Conservation (phyloP, 2,888 invertebrate species). For the Eulithis prunata region DNA sequence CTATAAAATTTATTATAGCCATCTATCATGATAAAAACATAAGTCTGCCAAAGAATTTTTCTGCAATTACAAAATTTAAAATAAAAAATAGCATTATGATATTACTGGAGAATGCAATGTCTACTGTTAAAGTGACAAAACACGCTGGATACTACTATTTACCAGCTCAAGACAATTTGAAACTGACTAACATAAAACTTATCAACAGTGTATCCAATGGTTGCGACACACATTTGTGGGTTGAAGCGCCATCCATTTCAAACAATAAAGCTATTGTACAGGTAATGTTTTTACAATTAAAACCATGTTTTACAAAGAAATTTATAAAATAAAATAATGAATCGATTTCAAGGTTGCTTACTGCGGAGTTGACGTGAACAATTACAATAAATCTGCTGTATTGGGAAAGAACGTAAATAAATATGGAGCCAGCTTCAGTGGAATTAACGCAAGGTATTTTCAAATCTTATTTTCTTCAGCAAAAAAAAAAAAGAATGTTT, state of each 20-base stretch:
- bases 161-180: not conserved
- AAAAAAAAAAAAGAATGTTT: too few species aligned
- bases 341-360: conserved; percentile 4
- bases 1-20: not conserved
- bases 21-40: not conserved
- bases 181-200: not conserved
- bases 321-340: not conserved
- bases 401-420: not conserved
- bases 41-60: not conserved
- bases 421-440: not conserved
- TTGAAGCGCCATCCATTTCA: not conserved
- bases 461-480: not conserved
- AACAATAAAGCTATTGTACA: not conserved
- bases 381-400: not conserved
- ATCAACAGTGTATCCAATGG: not conserved
- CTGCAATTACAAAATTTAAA: not conserved
- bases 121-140: not conserved
- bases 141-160: not conserved
- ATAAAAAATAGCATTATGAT: not conserved
- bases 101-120: not conserved
- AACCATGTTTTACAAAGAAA: not conserved
- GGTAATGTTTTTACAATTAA: not conserved
- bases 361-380: conserved; percentile 2
- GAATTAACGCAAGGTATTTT: conserved; percentile 18
- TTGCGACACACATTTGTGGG: not conserved